A percentile compares a stretch with the other conserved stretches of the same genome.
phyloP scores from a whole-genome alignment of 2,888 invertebrate genomes.

The Stenodema calcarata region DNA sequence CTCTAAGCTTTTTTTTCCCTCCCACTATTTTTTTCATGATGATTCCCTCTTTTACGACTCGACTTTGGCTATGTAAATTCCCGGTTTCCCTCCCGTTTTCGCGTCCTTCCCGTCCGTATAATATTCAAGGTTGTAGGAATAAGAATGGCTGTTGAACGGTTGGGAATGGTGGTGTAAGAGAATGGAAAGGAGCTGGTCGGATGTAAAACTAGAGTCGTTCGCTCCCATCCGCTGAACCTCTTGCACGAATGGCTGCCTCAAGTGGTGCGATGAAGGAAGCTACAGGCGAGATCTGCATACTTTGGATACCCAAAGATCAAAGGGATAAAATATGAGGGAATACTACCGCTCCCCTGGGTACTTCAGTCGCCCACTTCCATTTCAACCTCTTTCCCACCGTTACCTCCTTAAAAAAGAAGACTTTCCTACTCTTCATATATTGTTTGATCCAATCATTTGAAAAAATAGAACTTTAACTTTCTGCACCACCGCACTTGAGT shows the following conservation, averaged over 20 bases:
- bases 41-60: background rate
- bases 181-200: background rate
- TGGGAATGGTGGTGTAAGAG: conserved; percentile 1
- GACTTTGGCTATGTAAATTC: background rate
- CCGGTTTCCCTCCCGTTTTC: background rate
- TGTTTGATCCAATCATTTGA: conserved; percentile 33
- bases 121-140: conserved; percentile 35
- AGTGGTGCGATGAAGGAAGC: conserved; percentile 7
- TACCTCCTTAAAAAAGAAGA: background rate
- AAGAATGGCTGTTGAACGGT: conserved; percentile 10
- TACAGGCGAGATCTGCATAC: conserved; percentile 42
- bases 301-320: conserved; percentile 43
- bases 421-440: background rate
- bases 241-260: background rate
- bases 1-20: background rate
- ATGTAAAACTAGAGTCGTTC: conserved; percentile 17
- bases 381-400: background rate
- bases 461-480: conserved; percentile 5
- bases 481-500: background rate
- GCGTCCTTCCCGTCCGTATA: background rate
- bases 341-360: background rate
- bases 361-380: background rate
- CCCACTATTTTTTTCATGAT: background rate
- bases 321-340: conserved; percentile 38
- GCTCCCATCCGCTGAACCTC: background rate